Conservation (phyloP, 1,140 invertebrate genomes). For the Drosophila watanabei region DNA sequence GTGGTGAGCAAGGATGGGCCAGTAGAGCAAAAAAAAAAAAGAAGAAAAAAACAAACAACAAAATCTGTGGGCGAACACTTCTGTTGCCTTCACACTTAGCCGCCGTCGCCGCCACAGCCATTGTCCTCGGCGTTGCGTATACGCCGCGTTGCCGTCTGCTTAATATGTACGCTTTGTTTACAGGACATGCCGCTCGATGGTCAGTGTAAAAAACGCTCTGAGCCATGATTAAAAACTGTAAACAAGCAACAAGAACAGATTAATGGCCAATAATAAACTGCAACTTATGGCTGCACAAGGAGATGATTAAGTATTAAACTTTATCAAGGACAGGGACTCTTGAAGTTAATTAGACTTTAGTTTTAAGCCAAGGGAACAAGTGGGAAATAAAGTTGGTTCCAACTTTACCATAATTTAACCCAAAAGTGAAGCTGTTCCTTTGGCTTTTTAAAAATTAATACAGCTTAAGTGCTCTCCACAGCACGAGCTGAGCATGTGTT, state of each 20-base stretch:
- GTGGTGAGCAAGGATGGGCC: slow-evolving; percentile 2
- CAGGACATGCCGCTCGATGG: slow-evolving; percentile 4
- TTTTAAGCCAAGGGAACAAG: background rate
- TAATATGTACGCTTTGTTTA: slow-evolving; percentile 53
- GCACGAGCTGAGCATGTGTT: background rate
- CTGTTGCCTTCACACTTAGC: slow-evolving; percentile 12
- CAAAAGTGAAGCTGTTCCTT: background rate
- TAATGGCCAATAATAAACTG: slow-evolving; percentile 6
- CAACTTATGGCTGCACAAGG: background rate
- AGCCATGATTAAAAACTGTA: slow-evolving; percentile 15
- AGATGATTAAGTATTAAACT: slow-evolving; percentile 17
- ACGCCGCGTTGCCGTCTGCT: slow-evolving; percentile 42
- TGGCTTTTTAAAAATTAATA: background rate
- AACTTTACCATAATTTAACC: background rate
- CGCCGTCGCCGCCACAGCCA: slow-evolving; percentile 15
- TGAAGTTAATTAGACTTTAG: background rate
- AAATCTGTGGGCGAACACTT: slow-evolving; percentile 24
- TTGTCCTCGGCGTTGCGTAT: slow-evolving; percentile 29
- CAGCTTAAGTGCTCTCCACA: slow-evolving; percentile 6
- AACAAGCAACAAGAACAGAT: slow-evolving; percentile 17
- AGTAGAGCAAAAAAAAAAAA: slow-evolving; percentile 23
- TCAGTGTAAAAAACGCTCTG: background rate
- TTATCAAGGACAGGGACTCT: slow-evolving; percentile 2
- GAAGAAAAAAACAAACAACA: slow-evolving; percentile 14
- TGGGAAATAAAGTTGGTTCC: background rate